Percentiles rank a stretch among this genome's conserved stretches.
Conservation (phyloP, 2,113 vertebrate species). For the Geococcyx californianus region DNA sequence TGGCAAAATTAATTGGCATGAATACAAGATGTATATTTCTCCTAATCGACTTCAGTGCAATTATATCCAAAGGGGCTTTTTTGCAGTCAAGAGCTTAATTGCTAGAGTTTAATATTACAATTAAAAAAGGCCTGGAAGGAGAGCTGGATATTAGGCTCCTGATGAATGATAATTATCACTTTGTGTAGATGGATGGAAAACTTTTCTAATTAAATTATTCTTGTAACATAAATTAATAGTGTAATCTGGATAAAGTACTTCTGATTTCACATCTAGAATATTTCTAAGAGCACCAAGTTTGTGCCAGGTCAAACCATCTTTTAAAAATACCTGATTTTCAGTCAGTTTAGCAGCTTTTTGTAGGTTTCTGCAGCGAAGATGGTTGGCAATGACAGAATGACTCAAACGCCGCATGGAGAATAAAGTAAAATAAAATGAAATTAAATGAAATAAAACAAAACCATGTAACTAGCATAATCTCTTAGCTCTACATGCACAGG, state of each 20-base stretch:
- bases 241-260: constrained; percentile 8
- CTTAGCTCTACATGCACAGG: not conserved
- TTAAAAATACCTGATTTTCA: not conserved
- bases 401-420: not conserved
- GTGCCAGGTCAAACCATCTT: not conserved
- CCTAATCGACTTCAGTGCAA: not conserved
- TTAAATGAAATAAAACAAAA: not conserved
- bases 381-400: not conserved
- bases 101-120: constrained; percentile 5
- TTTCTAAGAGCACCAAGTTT: not conserved
- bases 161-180: constrained; percentile 4
- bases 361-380: not conserved
- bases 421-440: not conserved
- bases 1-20: not conserved
- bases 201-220: constrained; percentile 19
- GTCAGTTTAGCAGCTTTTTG: not conserved
- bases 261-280: not conserved
- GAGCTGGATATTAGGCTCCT: not conserved
- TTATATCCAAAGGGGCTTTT: constrained; percentile 9
- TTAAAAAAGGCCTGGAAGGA: constrained; percentile 18
- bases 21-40: not conserved
- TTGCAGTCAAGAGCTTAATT: not conserved
- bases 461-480: not conserved
- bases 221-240: constrained; percentile 24
- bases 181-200: constrained; percentile 12